Percentiles rank a stretch among this genome's conserved stretches.
Evolutionary conservation across 2,113 vertebrate species (phyloP).

Genomic region (Paralichthys olivaceus): DNA sequence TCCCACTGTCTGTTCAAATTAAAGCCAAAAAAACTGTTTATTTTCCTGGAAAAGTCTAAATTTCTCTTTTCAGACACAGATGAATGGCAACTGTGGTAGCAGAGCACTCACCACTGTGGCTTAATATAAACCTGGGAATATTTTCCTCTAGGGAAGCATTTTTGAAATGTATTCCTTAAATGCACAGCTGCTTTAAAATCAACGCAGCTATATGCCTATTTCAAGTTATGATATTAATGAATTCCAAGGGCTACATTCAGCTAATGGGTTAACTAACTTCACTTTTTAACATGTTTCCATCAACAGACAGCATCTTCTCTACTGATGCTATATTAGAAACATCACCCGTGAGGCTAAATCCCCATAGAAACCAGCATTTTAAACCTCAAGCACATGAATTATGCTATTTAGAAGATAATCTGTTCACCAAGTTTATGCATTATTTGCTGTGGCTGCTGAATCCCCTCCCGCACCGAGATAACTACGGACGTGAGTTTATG

Average conservation of each 20-base stretch:
- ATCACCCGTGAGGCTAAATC: not conserved
- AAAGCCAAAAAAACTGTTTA: not conserved
- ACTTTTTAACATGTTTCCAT: not conserved
- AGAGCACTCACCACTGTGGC: not conserved
- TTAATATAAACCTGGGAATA: no score
- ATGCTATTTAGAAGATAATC: slow-evolving; percentile 6
- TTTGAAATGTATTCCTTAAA: not conserved
- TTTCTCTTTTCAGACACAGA: not conserved
- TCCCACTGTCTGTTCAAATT: not conserved
- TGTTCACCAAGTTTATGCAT: not conserved
- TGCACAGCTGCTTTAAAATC: not conserved
- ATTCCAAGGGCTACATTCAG: not conserved
- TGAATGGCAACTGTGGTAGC: not conserved
- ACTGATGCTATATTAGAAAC: not conserved
- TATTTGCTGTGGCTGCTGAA: slow-evolving; percentile 1
- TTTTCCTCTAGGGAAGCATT: not conserved
- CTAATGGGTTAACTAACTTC: not conserved
- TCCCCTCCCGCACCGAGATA: not conserved
- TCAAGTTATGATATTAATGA: not conserved
- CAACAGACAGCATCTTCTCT: not conserved
- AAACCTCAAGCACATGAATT: not conserved
- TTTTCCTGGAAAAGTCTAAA: not conserved
- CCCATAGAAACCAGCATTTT: not conserved
- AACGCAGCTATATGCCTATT: not conserved
- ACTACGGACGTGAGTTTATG: not conserved